Conservation (phyloP, 2,113 vertebrate species). For the Fregetta grallaria region DNA sequence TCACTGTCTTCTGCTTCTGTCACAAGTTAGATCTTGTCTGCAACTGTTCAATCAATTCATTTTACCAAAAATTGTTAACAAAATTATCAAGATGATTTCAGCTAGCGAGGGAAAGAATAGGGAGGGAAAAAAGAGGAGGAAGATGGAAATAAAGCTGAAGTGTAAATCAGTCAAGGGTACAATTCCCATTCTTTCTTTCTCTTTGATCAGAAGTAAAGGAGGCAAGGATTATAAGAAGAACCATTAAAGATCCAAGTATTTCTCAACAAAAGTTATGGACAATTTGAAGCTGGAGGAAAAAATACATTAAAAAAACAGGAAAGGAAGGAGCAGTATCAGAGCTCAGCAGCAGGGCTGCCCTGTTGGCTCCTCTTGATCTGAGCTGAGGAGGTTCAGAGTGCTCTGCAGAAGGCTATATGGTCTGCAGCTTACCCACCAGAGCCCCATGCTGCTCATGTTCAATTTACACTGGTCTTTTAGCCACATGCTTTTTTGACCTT, state of each 20-base stretch:
- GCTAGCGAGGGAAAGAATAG: slow-evolving; percentile 21
- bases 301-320: slow-evolving; percentile 1
- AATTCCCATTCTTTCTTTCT: slow-evolving; percentile 49
- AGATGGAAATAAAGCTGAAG: slow-evolving; percentile 61
- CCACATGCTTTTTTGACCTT: not conserved
- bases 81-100: slow-evolving; percentile 64
- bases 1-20: not conserved
- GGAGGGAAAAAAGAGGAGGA: slow-evolving; percentile 15
- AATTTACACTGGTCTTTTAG: not conserved
- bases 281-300: slow-evolving; percentile 37
- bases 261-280: slow-evolving; percentile 25
- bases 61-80: slow-evolving; percentile 50
- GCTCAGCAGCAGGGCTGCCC: not conserved
- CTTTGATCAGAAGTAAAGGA: slow-evolving; percentile 70
- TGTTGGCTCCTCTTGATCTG: not conserved
- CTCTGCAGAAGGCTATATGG: not conserved
- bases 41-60: slow-evolving; percentile 47
- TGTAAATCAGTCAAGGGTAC: slow-evolving; percentile 62
- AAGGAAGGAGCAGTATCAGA: not conserved
- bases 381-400: not conserved
- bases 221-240: slow-evolving; percentile 58
- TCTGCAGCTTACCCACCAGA: not conserved
- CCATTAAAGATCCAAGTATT: slow-evolving; percentile 54
- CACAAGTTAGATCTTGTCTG: not conserved
- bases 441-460: not conserved